Base-by-base conservation (phyloP, 2,113 vertebrate species). In the Atherinomorus stipes region DNA sequence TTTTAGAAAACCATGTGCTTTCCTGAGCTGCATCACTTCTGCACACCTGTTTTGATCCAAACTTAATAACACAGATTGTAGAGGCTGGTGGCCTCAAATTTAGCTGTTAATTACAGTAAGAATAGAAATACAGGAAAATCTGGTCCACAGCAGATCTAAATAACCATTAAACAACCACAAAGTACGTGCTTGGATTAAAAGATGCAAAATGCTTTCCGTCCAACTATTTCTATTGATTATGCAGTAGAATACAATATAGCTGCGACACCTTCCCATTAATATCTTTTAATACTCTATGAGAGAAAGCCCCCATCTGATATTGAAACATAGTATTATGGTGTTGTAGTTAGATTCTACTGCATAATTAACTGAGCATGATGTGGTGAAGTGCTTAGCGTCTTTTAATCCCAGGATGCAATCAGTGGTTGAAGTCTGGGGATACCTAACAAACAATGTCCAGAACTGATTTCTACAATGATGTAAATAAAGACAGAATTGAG, bases 1-100 rank as follows among this genome's bases (percentile, higher is more conserved):
- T 34, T 34, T 34, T 49, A 76, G 77, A 67, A 69, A 63, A 74
- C 51, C 19, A 2, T 18, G 62, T 86, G 76, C 62, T 58, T 15
- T 21, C 60, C 25, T 76, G 67, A 88, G 76, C 71, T n/a, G 50
- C n/a, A 58, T 53, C 45, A 2, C 10, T 47, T 49, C 2, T 56
- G 16, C 12, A 53, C 22, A 64, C 11, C 15, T 15, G 19, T 21
- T 61, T 22, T 47, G 7, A 53, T 42, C 21, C 5, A 4, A 40
- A 54, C 15, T n/a, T n/a, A 71, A 44, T 51, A 25, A 9, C 19
- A 45, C 21, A 16, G 11, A 2, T 4, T 15, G 2, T 21, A 51
- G 23, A 31, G 31, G 16, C 7, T 25, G n/a, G 50, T 38, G 34
- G 21, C 12, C 11, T 19, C 26, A 16, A 31, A 37, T 9, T 3